Conservation (phyloP, 1,140 invertebrate species). For the Trinorchestia longiramus region DNA sequence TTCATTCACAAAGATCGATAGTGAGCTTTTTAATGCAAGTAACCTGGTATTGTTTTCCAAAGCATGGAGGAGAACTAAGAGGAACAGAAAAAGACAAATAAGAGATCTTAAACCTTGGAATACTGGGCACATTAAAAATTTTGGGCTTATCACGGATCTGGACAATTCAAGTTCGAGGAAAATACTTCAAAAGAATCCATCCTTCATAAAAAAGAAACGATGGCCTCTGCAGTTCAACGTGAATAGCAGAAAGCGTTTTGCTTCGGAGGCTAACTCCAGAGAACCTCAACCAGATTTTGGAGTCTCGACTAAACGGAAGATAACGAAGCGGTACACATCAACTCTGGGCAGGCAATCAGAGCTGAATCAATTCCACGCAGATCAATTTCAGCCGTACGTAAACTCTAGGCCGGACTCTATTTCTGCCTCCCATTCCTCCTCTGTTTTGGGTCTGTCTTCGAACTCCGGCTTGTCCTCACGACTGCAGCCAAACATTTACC, state of each 20-base stretch:
- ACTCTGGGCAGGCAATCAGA: slow-evolving; percentile 17
- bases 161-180: not conserved
- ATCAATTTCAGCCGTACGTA: slow-evolving; percentile 33
- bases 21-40: not conserved
- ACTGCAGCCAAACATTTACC: slow-evolving; percentile 25
- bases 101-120: not conserved
- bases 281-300: slow-evolving; percentile 14
- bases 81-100: not conserved
- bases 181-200: not conserved
- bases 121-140: not conserved
- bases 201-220: not conserved
- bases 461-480: not conserved
- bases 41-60: not conserved
- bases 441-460: not conserved
- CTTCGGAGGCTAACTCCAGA: not conserved
- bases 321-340: slow-evolving; percentile 38
- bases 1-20: not conserved
- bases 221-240: not conserved
- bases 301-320: slow-evolving; percentile 11
- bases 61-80: not conserved
- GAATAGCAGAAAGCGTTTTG: slow-evolving; percentile 1
- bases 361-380: slow-evolving; percentile 25
- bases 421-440: not conserved
- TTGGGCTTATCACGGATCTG: not conserved
- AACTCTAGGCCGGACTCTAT: not conserved